Conservation (phyloP, 2,888 invertebrate species). For the Ctena decussata region DNA sequence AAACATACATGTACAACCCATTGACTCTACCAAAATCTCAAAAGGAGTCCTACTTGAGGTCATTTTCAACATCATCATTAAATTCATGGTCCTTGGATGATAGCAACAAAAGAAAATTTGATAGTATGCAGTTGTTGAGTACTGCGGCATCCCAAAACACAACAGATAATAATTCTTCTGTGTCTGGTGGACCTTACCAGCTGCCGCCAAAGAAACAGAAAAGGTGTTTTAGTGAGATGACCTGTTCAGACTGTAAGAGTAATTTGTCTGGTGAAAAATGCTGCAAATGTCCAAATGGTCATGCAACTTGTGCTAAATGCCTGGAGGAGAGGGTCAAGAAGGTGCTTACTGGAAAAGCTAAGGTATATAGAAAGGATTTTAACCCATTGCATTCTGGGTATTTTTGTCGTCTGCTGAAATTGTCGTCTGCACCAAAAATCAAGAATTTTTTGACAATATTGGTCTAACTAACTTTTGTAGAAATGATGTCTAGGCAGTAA, state of each 20-base stretch:
- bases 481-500: too few relatives aligned
- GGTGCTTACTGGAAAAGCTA: slow-evolving; percentile 79
- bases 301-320: slow-evolving; percentile 79
- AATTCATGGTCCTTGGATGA: not conserved
- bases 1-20: slow-evolving; percentile 14
- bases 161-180: not conserved
- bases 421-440: too few relatives aligned
- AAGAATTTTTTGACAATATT: too few relatives aligned
- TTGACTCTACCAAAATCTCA: slow-evolving; percentile 6
- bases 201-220: slow-evolving; percentile 76
- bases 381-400: too few relatives aligned
- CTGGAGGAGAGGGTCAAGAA: slow-evolving; percentile 81
- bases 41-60: not conserved
- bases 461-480: too few relatives aligned
- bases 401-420: too few relatives aligned
- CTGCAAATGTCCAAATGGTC: slow-evolving; percentile 79
- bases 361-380: too few relatives aligned
- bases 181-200: slow-evolving; percentile 44
- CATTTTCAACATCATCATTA: not conserved
- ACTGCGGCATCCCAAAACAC: not conserved
- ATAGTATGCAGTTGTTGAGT: not conserved
- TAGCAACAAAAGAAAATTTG: not conserved
- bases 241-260: slow-evolving; percentile 68
- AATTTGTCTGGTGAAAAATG: slow-evolving; percentile 62
- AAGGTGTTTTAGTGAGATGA: slow-evolving; percentile 55